Evolutionary conservation across 2,888 invertebrate species (phyloP).

Genomic region (Sturmia bella): DNA sequence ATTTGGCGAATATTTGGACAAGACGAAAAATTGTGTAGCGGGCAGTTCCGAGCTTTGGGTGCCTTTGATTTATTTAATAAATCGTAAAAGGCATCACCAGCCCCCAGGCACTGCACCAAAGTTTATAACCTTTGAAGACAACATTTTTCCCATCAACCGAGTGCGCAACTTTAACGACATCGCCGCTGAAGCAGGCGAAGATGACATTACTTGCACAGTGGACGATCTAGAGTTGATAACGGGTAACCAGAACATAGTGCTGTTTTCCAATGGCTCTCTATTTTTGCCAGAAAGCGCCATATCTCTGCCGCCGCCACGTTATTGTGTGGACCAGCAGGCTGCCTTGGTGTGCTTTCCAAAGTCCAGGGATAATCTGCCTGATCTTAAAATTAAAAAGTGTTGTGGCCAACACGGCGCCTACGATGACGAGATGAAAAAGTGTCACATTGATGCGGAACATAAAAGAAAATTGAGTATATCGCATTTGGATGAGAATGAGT

Average conservation of each 20-base stretch:
- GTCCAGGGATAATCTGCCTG: slow-evolving; percentile 77
- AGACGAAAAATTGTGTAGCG: slow-evolving; percentile 79
- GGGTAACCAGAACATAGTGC: slow-evolving; percentile 79
- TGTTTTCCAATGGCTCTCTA: slow-evolving; percentile 87
- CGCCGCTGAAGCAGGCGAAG: slow-evolving; percentile 10
- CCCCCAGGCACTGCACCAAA: slow-evolving; percentile 80
- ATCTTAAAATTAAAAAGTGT: slow-evolving; percentile 84
- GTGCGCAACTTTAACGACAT: slow-evolving; percentile 77
- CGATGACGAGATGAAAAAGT: slow-evolving; percentile 83
- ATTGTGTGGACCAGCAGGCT: slow-evolving; percentile 87
- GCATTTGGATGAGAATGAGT: slow-evolving; percentile 71
- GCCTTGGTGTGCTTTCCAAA: slow-evolving; percentile 85
- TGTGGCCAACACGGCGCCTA: slow-evolving; percentile 86
- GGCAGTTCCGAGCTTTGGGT: slow-evolving; percentile 82
- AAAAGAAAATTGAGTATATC: slow-evolving; percentile 72
- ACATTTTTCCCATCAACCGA: slow-evolving; percentile 79
- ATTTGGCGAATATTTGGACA: slow-evolving; percentile 82
- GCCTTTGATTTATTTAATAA: slow-evolving; percentile 84
- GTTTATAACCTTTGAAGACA: slow-evolving; percentile 81
- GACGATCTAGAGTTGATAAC: slow-evolving; percentile 79
- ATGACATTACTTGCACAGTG: slow-evolving; percentile 60
- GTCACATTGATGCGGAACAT: slow-evolving; percentile 71
- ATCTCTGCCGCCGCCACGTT: slow-evolving; percentile 84
- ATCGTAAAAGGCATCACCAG: slow-evolving; percentile 80
- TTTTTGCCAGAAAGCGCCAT: slow-evolving; percentile 83